Evolutionary conservation across 1,140 invertebrate species (phyloP), one percentile per base, ranked within the genome.

Genomic region (Drosophila sechellia): DNA sequence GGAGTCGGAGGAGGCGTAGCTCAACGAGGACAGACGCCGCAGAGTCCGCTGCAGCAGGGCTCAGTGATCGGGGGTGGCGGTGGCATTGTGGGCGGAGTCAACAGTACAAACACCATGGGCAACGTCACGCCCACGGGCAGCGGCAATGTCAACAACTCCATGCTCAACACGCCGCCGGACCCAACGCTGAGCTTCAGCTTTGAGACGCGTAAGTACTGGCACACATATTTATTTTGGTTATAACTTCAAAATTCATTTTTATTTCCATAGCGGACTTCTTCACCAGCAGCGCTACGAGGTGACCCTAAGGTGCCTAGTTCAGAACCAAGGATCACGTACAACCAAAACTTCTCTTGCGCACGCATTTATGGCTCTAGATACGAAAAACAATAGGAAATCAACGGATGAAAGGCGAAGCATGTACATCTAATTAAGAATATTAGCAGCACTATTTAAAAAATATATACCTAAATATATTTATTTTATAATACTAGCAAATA

Each of bases 181-280:
- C 85, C 83, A 74, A 89, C 90, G 65, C 57, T 92, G 35, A 76
- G 85, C 69, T 92, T 92, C 27, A 91, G 73, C 74, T 92, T 92
- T 37, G 91, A 92, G 52, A 79, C 90, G 73, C 76, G 90, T 91
- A 54, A 91, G 90, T 81, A 39, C 15, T 5, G 4, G 4, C 4
- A 45, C 12, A 45, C 5, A 12, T 2, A 45, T 20, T 12, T 12
- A 5, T 2, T 5, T 2, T 5, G 10, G 4, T 22, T 20, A 11
- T 17, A 57, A 42, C 8, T 31, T 3, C 0, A n/a, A 46, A 8
- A 0, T 48, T 35, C 8, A 0, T 1, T n/a, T n/a, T 39, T 15
- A 20, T 4, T 6, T 4, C 0, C 10, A 34, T 59, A 91, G 90
- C 81, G 61, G 90, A 91, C 64, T 91, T 89, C 53, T 91, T 89